Percentiles rank a stretch among this genome's conserved stretches.
phyloP scores from a whole-genome alignment of 2,797 vertebrate species.

The Sebastes steindachneri region DNA sequence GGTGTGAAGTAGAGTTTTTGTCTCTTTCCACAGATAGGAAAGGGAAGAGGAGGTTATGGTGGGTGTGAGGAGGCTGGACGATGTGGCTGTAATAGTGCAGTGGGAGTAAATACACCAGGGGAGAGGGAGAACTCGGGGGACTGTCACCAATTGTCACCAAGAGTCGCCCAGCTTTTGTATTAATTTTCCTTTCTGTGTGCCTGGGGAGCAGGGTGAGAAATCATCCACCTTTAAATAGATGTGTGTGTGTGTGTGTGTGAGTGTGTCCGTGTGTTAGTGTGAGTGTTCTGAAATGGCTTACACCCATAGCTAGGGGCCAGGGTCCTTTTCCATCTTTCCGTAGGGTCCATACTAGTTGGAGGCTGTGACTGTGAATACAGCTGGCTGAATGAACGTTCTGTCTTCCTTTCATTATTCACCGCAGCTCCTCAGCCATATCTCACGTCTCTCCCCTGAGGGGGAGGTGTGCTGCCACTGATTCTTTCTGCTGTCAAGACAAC shows the following conservation, averaged over 20 bases:
- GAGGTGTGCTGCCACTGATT: constrained; percentile 48
- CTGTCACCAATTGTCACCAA: constrained; percentile 83
- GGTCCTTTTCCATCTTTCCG: constrained; percentile 49
- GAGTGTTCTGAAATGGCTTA: constrained; percentile 15
- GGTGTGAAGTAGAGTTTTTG: constrained; percentile 86
- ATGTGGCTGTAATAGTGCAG: constrained; percentile 58
- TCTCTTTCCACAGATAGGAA: constrained; percentile 62
- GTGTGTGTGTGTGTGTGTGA: constrained; percentile 17
- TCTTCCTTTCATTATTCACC: constrained; percentile 67
- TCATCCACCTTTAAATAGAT: constrained; percentile 73
- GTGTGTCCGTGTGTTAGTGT: background rate
- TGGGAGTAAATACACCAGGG: constrained; percentile 72
- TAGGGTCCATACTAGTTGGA: constrained; percentile 38
- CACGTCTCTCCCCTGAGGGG: constrained; percentile 36
- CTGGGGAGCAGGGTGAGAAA: constrained; percentile 72
- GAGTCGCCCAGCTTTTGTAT: constrained; percentile 68
- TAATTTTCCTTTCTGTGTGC: constrained; percentile 77
- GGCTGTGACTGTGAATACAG: constrained; percentile 33
- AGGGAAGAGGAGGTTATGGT: constrained; percentile 39
- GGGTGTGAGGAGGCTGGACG: constrained; percentile 52
- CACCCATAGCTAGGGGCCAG: constrained; percentile 48
- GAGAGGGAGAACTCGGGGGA: constrained; percentile 68
- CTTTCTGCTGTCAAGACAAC: constrained; percentile 46
- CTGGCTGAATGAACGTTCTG: constrained; percentile 34
- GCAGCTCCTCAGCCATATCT: constrained; percentile 40